Conservation (phyloP, 2,113 vertebrate species). For the Anoura caudifer region DNA sequence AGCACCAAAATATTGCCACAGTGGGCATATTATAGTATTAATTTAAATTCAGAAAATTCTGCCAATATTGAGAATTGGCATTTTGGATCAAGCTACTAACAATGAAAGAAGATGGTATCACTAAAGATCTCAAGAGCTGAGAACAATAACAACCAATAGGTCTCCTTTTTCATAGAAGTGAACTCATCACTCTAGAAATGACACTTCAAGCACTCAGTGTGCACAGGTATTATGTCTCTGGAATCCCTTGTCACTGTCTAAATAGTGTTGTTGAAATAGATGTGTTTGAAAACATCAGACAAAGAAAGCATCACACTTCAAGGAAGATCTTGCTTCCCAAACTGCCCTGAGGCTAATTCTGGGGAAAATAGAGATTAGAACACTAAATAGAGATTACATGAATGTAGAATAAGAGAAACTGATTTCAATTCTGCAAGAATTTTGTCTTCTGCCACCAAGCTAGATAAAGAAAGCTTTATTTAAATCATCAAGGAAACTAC, state of each 20-base stretch:
- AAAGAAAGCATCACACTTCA: conserved; percentile 87
- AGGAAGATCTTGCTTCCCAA: conserved; percentile 92
- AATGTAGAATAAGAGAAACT: conserved; percentile 92
- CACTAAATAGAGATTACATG: conserved; percentile 90
- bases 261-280: conserved; percentile 94
- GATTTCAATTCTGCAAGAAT: conserved; percentile 93
- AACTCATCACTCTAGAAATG: conserved; percentile 91
- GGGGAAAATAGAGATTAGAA: conserved; percentile 91
- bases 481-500: conserved; percentile 85
- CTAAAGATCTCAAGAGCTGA: conserved; percentile 87
- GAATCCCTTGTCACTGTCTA: conserved; percentile 93
- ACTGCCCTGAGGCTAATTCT: conserved; percentile 92
- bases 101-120: conserved; percentile 88
- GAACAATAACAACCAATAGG: conserved; percentile 93
- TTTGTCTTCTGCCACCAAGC: conserved; percentile 90
- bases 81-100: conserved; percentile 89
- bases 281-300: conserved; percentile 88
- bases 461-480: conserved; percentile 95
- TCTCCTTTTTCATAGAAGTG: conserved; percentile 88
- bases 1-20: neutral
- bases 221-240: conserved; percentile 92
- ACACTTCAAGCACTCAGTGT: conserved; percentile 91
- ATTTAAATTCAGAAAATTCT: neutral
- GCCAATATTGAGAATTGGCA: conserved; percentile 85
- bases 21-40: neutral